Evolutionary conservation across 2,797 vertebrate species (phyloP), one percentile per base, ranked within the genome.

Genomic region (Glyptemys insculpta): DNA sequence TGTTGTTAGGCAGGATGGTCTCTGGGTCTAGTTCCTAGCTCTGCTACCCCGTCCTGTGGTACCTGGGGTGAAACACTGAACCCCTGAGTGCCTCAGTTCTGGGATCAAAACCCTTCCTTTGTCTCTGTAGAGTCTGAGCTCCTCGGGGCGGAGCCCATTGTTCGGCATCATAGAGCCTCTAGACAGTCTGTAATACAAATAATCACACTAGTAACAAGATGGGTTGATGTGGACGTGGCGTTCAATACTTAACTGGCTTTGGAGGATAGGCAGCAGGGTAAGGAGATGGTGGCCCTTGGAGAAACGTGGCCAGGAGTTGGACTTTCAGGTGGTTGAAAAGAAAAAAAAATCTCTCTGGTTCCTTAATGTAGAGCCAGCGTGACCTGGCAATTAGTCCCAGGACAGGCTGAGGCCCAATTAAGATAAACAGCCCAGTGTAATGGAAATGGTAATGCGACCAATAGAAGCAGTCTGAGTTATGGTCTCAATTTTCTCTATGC

Each of bases 381-480:
- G 97, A 98, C 97, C 97, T 91, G 76, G 92, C 96, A 96, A 97
- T 98, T 97, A 98, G 97, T 97, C 95, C 94, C n/a, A 86, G 92
- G 91, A 96, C 93, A 95, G 90, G 96, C 86, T 74, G 90, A 89
- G 94, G 95, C 95, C 96, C 97, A 92, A 91, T 97, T 95, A 97
- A 98, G 96, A 98, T 83, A 95, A 97, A 97, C 78, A 95, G 94
- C 92, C 34, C 89, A 52, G 79, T 34, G 93, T 96, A 97, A 98
- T 98, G 97, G 97, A 98, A 98, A 97, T 79, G 85, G 91, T 95
- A 95, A 93, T 86, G 89, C 56, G 85, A 87, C 97, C 97, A 98
- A 97, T 11, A 96, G 95, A 90, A 97, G 91, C 96, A 97, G 86
- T 95, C 97, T 98, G 97, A 98, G 97, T 98, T 98, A 98, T 97